Percentiles rank a stretch among this genome's conserved stretches.
These are phyloP conservation scores for Hipparchia semele DNA, from an alignment of 2,888 invertebrate genomes.

Conservation along the genomic window DNA sequence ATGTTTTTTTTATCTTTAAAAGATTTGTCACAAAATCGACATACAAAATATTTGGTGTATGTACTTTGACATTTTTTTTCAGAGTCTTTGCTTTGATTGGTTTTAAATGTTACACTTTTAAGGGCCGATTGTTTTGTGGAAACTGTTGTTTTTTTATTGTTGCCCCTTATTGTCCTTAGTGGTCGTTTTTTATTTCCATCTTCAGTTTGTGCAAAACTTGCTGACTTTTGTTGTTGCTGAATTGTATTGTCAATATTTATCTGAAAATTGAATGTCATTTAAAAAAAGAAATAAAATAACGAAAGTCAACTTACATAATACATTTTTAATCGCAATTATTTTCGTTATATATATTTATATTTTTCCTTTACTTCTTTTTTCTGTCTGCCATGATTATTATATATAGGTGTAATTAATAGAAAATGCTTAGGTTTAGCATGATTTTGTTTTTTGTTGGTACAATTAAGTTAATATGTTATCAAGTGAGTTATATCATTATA, in stretches of 20 bases:
- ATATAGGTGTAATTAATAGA: too few relatives aligned
- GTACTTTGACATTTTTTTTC: constrained; percentile 45
- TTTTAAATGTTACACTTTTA: constrained; percentile 5
- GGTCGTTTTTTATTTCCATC: constrained; percentile 6
- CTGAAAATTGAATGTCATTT: constrained; percentile 6
- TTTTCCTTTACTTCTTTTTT: too few relatives aligned
- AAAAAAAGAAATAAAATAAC: not conserved
- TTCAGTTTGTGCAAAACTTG: constrained; percentile 46
- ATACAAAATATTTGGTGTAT: constrained; percentile 51
- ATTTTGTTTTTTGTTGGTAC: too few relatives aligned
- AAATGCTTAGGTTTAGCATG: too few relatives aligned
- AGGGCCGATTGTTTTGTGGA: constrained; percentile 1
- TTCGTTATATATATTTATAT: too few relatives aligned
- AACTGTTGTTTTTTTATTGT: not conserved
- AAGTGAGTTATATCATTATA: too few relatives aligned
- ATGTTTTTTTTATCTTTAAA: constrained; percentile 41
- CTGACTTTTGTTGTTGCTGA: constrained; percentile 43
- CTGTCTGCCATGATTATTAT: too few relatives aligned
- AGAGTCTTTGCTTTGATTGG: not conserved
- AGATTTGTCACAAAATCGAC: constrained; percentile 51
- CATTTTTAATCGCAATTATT: too few relatives aligned
- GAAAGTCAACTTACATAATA: too few relatives aligned
- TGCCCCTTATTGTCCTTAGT: not conserved
- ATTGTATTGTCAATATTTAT: not conserved
- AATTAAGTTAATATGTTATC: too few relatives aligned